Evolutionary conservation across 1,140 invertebrate genomes (phyloP).

Genomic region (Druon quercuslanigerum): DNA sequence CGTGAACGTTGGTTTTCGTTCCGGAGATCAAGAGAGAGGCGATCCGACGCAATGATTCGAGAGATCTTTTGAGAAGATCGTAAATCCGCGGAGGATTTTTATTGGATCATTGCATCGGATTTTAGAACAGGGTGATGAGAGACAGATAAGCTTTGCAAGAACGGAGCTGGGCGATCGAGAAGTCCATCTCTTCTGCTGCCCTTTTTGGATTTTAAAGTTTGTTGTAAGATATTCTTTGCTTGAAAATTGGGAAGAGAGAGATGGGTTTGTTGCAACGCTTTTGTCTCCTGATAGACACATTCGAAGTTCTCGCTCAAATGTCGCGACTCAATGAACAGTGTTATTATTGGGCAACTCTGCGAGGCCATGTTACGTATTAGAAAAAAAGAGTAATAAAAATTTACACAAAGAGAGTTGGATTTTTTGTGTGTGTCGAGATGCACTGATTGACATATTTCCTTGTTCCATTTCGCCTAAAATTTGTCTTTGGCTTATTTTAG

Average conservation of each 20-base stretch:
- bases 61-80: conserved; percentile 3
- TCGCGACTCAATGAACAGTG: neutral
- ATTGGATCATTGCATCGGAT: neutral
- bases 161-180: neutral
- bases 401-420: neutral
- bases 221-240: neutral
- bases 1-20: neutral
- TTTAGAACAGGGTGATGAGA: neutral
- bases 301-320: conserved; percentile 11
- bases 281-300: conserved; percentile 8
- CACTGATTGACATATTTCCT: too few species aligned
- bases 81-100: neutral
- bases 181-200: neutral
- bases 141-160: conserved; percentile 1
- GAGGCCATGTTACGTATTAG: conserved; percentile 21
- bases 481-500: too few species aligned
- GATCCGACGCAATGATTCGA: conserved; percentile 6
- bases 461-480: too few species aligned
- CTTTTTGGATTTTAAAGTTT: neutral
- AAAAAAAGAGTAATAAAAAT: conserved; percentile 30
- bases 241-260: neutral
- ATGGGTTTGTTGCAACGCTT: neutral
- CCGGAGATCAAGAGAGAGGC: neutral
- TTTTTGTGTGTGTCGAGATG: too few species aligned
- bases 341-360: conserved; percentile 19